phyloP scores from a whole-genome alignment of 2,797 vertebrate genomes.

The Loriculus beryllinus region DNA sequence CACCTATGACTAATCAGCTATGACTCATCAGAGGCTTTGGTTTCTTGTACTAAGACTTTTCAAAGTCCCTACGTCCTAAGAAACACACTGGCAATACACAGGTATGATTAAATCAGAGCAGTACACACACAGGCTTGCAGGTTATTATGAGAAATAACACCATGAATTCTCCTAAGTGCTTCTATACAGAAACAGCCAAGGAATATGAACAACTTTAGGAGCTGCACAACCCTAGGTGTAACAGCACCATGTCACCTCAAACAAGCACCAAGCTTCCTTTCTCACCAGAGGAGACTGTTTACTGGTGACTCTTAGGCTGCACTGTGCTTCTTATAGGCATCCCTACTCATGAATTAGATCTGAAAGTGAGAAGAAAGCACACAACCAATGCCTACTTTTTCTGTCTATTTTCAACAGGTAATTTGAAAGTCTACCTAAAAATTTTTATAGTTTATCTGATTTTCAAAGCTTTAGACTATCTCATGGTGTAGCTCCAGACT shows the following conservation, averaged over 20 bases:
- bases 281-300: background rate
- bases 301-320: background rate
- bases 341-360: background rate
- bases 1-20: slow-evolving; percentile 20
- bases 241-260: background rate
- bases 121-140: background rate
- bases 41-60: slow-evolving; percentile 34
- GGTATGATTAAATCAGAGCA: background rate
- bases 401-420: background rate
- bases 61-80: background rate
- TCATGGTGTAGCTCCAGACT: background rate
- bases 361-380: background rate
- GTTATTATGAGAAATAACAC: background rate
- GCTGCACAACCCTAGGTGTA: background rate
- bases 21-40: slow-evolving; percentile 32
- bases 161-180: slow-evolving; percentile 13
- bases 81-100: background rate
- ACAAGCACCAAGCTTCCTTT: background rate
- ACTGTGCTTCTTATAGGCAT: background rate
- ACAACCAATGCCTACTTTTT: background rate
- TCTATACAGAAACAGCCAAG: background rate
- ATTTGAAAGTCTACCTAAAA: background rate
- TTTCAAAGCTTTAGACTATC: background rate
- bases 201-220: background rate
- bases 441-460: background rate